Evolutionary conservation across 2,113 vertebrate species (phyloP).

Genomic region (Hipposideros armiger): DNA sequence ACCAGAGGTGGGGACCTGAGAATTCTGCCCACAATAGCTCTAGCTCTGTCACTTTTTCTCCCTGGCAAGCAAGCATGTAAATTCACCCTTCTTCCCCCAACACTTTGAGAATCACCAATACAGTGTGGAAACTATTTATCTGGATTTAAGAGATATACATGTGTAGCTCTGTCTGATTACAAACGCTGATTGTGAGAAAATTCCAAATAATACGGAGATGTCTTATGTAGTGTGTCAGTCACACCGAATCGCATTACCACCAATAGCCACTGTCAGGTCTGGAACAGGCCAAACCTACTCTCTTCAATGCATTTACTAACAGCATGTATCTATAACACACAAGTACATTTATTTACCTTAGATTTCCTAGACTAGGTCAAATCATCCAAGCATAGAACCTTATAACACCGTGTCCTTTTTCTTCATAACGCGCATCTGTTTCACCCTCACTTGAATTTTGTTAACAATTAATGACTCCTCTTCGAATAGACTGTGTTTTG

Average conservation of each 20-base stretch:
- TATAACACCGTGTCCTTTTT: not conserved
- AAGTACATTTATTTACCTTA: not conserved
- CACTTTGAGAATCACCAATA: not conserved
- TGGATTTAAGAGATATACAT: conserved; percentile 21
- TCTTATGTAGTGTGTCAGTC: not conserved
- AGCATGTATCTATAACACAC: not conserved
- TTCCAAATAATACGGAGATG: not conserved
- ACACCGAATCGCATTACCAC: not conserved
- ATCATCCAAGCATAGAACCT: not conserved
- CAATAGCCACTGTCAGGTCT: not conserved
- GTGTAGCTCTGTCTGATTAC: not conserved
- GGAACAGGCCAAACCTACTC: not conserved
- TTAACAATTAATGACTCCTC: conserved; percentile 29
- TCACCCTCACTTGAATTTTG: conserved; percentile 24
- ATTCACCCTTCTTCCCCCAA: not conserved
- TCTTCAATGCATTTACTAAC: not conserved
- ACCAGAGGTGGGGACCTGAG: not conserved
- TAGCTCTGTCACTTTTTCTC: not conserved
- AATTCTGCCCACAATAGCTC: not conserved
- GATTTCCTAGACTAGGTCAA: not conserved
- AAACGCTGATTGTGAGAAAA: not conserved
- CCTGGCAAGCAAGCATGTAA: not conserved
- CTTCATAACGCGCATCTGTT: not conserved
- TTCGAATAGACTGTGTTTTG: not conserved
- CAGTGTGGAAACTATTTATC: not conserved